A percentile compares a stretch with the other conserved stretches of the same genome.
Conservation (phyloP, 2,888 invertebrate genomes). For the Keiferia lycopersicella region DNA sequence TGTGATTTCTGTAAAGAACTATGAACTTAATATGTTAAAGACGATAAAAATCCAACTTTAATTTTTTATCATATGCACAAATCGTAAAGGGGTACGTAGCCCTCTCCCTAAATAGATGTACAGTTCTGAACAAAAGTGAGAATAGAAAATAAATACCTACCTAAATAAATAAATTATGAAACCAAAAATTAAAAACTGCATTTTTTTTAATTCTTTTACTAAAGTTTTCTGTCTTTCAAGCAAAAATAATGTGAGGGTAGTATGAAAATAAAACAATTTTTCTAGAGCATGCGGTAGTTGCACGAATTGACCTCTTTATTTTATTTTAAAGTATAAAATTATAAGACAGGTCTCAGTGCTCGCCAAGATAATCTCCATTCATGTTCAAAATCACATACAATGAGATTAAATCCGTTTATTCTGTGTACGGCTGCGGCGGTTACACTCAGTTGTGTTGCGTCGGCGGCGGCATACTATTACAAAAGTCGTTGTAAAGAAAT, state of each 20-base stretch:
- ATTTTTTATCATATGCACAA: too few species aligned
- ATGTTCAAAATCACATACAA: slow-evolving; percentile 70
- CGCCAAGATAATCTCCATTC: slow-evolving; percentile 46
- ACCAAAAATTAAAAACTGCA: not conserved
- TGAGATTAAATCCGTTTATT: slow-evolving; percentile 64
- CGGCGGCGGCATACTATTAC: slow-evolving; percentile 71
- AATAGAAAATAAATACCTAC: not conserved
- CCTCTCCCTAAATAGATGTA: not conserved
- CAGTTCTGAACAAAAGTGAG: slow-evolving; percentile 2
- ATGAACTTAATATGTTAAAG: too few species aligned
- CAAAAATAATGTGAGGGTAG: slow-evolving; percentile 52
- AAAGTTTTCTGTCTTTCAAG: too few species aligned
- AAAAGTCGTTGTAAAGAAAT: slow-evolving; percentile 61
- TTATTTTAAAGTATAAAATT: slow-evolving; percentile 62
- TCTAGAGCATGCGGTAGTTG: slow-evolving; percentile 39
- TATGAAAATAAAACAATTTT: slow-evolving; percentile 35
- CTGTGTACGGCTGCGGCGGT: slow-evolving; percentile 67
- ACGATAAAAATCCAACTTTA: not conserved
- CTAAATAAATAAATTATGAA: not conserved
- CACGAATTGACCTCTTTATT: slow-evolving; percentile 58
- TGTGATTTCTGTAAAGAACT: not conserved
- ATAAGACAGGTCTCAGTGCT: slow-evolving; percentile 52
- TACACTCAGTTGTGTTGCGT: slow-evolving; percentile 67
- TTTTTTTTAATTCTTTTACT: not conserved
- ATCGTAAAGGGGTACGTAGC: not conserved